Percentiles rank a stretch among this genome's conserved stretches.
phyloP scores from a whole-genome alignment of 2,888 invertebrate genomes.

The Andricus curvator region DNA sequence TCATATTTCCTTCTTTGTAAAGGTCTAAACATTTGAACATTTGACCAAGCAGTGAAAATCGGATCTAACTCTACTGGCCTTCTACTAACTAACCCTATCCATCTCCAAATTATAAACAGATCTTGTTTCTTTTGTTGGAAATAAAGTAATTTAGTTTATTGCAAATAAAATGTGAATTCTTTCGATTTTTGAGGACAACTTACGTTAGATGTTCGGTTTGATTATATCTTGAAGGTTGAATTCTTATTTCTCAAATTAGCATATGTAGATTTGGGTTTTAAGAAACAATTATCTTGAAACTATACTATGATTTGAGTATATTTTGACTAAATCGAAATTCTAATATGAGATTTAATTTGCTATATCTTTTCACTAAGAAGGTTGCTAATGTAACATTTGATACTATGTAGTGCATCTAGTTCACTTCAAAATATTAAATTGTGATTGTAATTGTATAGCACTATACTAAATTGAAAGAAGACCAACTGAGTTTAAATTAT shows the following conservation, averaged over 20 bases:
- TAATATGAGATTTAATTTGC: too few relatives aligned
- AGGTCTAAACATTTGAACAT: constrained; percentile 43
- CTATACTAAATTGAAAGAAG: neutral
- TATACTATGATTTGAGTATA: neutral
- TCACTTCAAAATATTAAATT: neutral
- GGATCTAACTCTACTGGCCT: constrained; percentile 48
- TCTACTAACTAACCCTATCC: constrained; percentile 44
- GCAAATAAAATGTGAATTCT: neutral
- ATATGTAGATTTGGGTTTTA: neutral
- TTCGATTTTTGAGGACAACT: neutral
- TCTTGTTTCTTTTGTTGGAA: neutral
- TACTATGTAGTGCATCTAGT: neutral
- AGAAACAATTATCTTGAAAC: neutral
- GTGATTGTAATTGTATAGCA: neutral
- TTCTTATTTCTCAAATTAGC: neutral
- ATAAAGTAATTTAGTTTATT: neutral
- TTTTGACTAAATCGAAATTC: neutral
- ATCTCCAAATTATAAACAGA: neutral
- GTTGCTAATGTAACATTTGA: neutral
- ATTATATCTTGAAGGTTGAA: neutral
- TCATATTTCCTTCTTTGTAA: constrained; percentile 1
- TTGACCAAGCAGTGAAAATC: constrained; percentile 45
- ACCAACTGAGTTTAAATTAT: neutral
- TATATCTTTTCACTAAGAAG: too few relatives aligned
- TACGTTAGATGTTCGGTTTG: neutral